These are phyloP conservation scores for Drosophila vallismaia DNA, from an alignment of 2,888 invertebrate species.

Conservation along the genomic window DNA sequence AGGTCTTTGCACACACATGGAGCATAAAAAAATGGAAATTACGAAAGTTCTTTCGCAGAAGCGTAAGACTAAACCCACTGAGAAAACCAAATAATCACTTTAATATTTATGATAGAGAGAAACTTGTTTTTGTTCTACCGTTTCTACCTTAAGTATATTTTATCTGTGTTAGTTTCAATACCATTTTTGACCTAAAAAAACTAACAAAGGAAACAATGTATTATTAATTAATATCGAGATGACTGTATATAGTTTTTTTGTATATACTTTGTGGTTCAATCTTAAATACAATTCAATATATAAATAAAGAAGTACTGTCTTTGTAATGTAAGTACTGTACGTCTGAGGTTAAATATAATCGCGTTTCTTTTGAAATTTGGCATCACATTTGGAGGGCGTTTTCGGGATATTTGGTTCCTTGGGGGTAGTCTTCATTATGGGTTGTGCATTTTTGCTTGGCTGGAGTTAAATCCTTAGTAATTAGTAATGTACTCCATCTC, in stretches of 20 bases:
- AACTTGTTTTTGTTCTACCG: constrained; percentile 11
- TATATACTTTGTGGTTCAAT: too few species aligned
- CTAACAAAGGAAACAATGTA: too few species aligned
- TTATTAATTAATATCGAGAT: too few species aligned
- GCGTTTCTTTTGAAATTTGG: constrained; percentile 28
- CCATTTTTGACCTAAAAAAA: neutral
- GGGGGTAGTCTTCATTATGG: constrained; percentile 6
- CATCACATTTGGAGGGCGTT: constrained; percentile 34
- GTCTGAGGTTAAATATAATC: too few species aligned
- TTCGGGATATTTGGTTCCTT: neutral
- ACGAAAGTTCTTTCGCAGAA: constrained; percentile 15
- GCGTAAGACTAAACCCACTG: constrained; percentile 25
- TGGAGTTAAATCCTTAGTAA: constrained; percentile 3
- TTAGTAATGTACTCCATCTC: constrained; percentile 32
- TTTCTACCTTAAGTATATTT: neutral
- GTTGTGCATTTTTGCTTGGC: neutral
- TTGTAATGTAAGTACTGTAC: too few species aligned
- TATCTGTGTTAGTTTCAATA: neutral
- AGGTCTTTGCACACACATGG: constrained; percentile 57
- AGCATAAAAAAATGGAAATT: constrained; percentile 39
- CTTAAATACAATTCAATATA: too few species aligned
- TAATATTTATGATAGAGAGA: neutral
- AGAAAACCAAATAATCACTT: constrained; percentile 21
- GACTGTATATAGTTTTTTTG: too few species aligned
- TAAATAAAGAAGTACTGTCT: too few species aligned